phyloP scores from a whole-genome alignment of 2,113 vertebrate species.

The Seriola rivoliana region DNA sequence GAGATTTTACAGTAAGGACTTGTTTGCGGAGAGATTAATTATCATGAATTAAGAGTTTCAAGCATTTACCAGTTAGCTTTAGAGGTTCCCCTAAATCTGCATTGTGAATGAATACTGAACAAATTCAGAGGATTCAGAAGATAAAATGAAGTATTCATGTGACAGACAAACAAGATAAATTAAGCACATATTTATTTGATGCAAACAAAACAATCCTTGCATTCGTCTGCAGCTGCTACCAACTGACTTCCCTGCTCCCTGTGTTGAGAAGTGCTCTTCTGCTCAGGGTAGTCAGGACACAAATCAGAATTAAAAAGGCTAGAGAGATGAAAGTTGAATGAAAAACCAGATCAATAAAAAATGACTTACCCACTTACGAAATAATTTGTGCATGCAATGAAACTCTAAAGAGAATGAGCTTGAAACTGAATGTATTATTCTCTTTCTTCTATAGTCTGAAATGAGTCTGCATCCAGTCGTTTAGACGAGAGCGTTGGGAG shows the following conservation, averaged over 20 bases:
- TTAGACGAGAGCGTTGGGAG: constrained; percentile 30
- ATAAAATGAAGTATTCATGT: constrained; percentile 61
- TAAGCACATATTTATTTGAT: constrained; percentile 72
- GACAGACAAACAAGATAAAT: constrained; percentile 57
- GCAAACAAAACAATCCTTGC: constrained; percentile 64
- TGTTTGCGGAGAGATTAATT: constrained; percentile 32
- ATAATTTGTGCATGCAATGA: constrained; percentile 59
- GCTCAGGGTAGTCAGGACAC: constrained; percentile 50
- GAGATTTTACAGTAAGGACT: background rate
- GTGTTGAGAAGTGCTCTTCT: background rate
- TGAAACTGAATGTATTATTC: constrained; percentile 70
- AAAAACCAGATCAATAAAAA: constrained; percentile 73
- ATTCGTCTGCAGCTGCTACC: constrained; percentile 33
- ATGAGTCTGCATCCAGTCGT: constrained; percentile 36
- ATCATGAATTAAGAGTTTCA: constrained; percentile 41
- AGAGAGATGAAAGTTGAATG: constrained; percentile 66
- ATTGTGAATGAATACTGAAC: constrained; percentile 12
- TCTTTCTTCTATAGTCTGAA: constrained; percentile 68
- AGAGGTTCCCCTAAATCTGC: constrained; percentile 24
- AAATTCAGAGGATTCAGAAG: constrained; percentile 39
- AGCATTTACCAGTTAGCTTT: constrained; percentile 33
- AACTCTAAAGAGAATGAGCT: constrained; percentile 61
- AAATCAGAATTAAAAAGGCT: constrained; percentile 67
- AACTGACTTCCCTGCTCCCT: constrained; percentile 34
- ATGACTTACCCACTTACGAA: constrained; percentile 69